phyloP scores from a whole-genome alignment of 2,113 vertebrate genomes.

The Sylvietta virens region DNA sequence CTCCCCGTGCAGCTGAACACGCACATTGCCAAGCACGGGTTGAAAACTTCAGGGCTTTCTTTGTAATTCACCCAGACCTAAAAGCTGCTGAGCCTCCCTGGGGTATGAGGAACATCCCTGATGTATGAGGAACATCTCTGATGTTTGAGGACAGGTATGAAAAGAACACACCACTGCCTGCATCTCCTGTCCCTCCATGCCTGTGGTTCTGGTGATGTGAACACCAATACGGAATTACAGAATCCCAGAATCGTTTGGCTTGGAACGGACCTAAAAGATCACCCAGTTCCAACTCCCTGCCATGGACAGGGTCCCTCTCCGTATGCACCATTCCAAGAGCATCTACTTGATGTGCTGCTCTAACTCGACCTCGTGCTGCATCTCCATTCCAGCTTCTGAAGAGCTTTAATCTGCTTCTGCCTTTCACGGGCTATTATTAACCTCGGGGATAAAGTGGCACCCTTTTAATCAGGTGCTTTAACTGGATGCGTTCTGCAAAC shows the following conservation, averaged over 20 bases:
- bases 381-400: neutral
- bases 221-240: rapidly evolving
- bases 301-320: neutral
- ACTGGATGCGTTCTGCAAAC: neutral
- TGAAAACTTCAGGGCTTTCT: neutral
- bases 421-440: conserved; percentile 49
- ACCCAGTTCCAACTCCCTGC: neutral
- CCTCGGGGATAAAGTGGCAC: conserved; percentile 12
- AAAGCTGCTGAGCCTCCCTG: neutral
- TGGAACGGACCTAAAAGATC: neutral
- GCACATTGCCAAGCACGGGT: neutral
- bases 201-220: rapidly evolving
- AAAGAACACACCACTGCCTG: no score
- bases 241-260: neutral
- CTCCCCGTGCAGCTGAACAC: neutral
- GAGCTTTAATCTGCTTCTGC: conserved; percentile 48
- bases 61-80: neutral
- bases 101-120: neutral
- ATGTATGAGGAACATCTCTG: neutral
- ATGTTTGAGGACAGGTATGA: neutral
- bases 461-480: conserved; percentile 19
- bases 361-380: neutral
- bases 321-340: neutral
- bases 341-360: neutral
- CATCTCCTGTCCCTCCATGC: neutral